phyloP scores from a whole-genome alignment of 2,888 invertebrate genomes.

The Hylaea fasciaria region DNA sequence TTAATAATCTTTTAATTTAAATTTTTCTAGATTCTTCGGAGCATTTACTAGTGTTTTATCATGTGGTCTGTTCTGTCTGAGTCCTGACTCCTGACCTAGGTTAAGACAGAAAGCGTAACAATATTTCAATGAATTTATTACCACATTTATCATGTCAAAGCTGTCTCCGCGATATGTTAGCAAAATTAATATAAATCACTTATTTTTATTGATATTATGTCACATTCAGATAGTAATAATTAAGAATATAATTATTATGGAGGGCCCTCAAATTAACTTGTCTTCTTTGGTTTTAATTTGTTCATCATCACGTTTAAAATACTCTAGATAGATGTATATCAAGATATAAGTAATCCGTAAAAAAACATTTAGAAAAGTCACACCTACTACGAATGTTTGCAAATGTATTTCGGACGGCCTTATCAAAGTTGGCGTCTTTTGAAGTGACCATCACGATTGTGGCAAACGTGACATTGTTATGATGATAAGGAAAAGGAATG shows the following conservation, averaged over 20 bases:
- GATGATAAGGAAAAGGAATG: constrained; percentile 17
- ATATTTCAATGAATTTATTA: constrained; percentile 50
- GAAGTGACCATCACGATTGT: constrained; percentile 29
- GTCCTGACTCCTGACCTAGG: constrained; percentile 67
- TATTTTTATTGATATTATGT: constrained; percentile 11
- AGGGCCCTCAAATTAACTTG: constrained; percentile 7
- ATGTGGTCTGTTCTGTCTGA: constrained; percentile 33
- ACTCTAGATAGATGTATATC: constrained; percentile 22
- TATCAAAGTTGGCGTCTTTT: constrained; percentile 23
- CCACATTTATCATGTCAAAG: constrained; percentile 40
- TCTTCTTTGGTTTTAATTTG: constrained; percentile 13
- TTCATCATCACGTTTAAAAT: constrained; percentile 7
- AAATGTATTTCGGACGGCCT: constrained; percentile 26
- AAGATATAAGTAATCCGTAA: constrained; percentile 25
- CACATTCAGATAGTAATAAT: neutral
- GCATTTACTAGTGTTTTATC: constrained; percentile 21
- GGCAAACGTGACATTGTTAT: constrained; percentile 27
- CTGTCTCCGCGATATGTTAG: constrained; percentile 16
- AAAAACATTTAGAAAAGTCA: constrained; percentile 27
- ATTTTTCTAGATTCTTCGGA: no score
- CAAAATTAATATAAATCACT: constrained; percentile 21
- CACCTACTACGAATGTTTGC: constrained; percentile 30
- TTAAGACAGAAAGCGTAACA: constrained; percentile 39
- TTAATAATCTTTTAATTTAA: no score
- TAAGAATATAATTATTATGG: neutral